A percentile compares a stretch with the other conserved stretches of the same genome.
These are phyloP conservation scores for Halcyon smyrnensis DNA, from an alignment of 2,797 vertebrate species.

Conservation along the genomic window DNA sequence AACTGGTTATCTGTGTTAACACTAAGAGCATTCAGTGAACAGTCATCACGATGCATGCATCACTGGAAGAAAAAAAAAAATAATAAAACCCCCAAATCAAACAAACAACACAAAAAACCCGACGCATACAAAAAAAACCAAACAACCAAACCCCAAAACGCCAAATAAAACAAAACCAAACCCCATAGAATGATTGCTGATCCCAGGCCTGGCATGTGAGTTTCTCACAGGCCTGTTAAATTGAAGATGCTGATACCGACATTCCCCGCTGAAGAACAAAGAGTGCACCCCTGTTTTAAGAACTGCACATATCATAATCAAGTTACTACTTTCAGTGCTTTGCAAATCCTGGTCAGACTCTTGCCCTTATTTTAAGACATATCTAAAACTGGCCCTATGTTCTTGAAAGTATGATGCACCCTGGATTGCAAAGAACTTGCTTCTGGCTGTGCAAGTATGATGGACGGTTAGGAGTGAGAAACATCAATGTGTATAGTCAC, in stretches of 20 bases:
- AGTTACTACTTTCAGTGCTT: not conserved
- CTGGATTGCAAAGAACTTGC: not conserved
- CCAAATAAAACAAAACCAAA: not conserved
- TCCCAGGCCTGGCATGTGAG: not conserved
- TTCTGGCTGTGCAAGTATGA: not conserved
- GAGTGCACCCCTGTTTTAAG: not conserved
- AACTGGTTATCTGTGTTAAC: not conserved
- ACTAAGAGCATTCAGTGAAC: not conserved
- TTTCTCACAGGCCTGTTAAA: not conserved
- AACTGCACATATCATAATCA: not conserved
- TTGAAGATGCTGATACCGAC: not conserved
- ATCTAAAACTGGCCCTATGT: not conserved
- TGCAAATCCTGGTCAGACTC: not conserved
- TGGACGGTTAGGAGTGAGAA: not conserved
- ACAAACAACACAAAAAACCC: no score
- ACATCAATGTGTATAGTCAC: constrained; percentile 60
- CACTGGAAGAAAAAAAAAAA: not conserved
- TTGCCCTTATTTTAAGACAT: not conserved
- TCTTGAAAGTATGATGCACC: not conserved
- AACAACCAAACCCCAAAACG: not conserved
- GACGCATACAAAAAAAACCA: not conserved
- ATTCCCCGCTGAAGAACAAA: not conserved
- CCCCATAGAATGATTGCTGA: not conserved
- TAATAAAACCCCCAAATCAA: no score
- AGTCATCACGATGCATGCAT: not conserved